Evolutionary conservation across 2,113 vertebrate species (phyloP).

Genomic region (Gallinago undulata): DNA sequence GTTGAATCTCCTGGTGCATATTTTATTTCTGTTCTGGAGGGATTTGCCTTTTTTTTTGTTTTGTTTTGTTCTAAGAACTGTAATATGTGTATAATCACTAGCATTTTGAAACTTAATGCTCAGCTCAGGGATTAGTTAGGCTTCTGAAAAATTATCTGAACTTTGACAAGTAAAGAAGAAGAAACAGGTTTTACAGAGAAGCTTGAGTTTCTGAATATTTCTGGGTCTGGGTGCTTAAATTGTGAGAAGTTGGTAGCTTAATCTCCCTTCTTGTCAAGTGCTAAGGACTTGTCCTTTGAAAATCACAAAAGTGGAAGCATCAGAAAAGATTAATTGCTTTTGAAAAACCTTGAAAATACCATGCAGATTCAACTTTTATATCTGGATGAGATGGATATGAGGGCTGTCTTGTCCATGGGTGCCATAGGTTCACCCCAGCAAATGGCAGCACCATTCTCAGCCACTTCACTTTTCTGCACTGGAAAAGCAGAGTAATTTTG

Average conservation of each 20-base stretch:
- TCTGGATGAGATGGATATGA: background rate
- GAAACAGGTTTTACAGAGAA: background rate
- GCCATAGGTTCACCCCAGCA: background rate
- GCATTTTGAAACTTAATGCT: background rate
- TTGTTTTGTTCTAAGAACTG: background rate
- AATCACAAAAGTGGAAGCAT: background rate
- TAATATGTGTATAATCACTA: background rate
- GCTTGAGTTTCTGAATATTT: background rate
- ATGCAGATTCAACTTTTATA: background rate
- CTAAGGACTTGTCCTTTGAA: background rate
- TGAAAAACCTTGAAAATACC: background rate
- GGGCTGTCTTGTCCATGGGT: background rate
- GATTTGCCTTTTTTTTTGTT: background rate
- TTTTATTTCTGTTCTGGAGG: constrained; percentile 30
- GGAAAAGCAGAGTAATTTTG: background rate
- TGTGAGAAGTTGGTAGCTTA: background rate
- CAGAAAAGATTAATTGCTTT: background rate
- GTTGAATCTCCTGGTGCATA: background rate
- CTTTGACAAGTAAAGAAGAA: background rate
- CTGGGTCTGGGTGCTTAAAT: background rate
- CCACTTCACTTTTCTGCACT: background rate
- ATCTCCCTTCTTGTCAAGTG: accelerated
- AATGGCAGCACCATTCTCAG: background rate
- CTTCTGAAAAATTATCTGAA: constrained; percentile 18
- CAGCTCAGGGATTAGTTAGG: background rate